A percentile compares a stretch with the other conserved stretches of the same genome.
phyloP scores from a whole-genome alignment of 92 coral and sea anemone species.

The Meandrina meandrites region DNA sequence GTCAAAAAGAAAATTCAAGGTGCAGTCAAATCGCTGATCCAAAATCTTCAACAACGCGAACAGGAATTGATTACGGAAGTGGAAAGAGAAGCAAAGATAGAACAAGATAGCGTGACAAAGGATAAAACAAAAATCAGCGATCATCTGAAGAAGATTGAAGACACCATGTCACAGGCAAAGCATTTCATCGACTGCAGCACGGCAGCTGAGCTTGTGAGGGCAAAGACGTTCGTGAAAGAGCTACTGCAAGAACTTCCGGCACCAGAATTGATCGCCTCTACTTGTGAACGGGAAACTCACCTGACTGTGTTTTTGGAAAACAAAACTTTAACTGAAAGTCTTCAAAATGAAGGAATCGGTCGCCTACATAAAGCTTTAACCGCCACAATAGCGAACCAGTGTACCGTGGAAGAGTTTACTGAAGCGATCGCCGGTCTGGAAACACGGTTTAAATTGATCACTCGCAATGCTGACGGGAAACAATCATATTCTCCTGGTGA shows the following conservation, averaged over 20 bases:
- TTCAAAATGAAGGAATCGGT: neutral
- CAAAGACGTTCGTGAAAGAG: neutral
- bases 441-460: neutral
- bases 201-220: neutral
- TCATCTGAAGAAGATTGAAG: neutral
- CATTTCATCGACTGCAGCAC: neutral
- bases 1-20: neutral
- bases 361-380: neutral
- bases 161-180: neutral
- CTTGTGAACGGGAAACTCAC: neutral
- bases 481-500: constrained; percentile 6
- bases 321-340: neutral
- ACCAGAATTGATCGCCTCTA: neutral
- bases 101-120: neutral
- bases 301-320: neutral
- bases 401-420: neutral
- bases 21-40: neutral
- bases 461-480: neutral
- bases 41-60: neutral
- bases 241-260: neutral
- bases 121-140: neutral
- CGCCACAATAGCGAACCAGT: neutral
- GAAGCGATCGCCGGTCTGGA: neutral
- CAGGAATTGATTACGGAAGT: neutral
- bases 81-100: neutral